Conservation (phyloP, 2,888 invertebrate species). For the Zygogramma bicolorata region DNA sequence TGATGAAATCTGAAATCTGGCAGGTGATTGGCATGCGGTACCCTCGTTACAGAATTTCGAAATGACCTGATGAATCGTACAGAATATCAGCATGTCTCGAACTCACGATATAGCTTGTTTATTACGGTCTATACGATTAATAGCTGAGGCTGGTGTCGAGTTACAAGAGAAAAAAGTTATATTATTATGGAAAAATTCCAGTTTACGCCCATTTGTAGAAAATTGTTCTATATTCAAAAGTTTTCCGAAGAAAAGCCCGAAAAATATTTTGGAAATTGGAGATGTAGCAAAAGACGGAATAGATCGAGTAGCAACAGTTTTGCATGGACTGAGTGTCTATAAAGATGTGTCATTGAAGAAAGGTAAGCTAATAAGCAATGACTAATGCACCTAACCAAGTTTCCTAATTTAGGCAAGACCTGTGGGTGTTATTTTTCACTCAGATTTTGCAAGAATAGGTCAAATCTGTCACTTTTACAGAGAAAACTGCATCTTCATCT, state of each 20-base stretch:
- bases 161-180: conserved; percentile 74
- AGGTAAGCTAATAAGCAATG: conserved; percentile 48
- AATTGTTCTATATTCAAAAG: conserved; percentile 46
- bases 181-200: conserved; percentile 78
- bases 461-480: conserved; percentile 1
- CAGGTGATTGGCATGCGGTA: no score
- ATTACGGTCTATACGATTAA: conserved; percentile 77
- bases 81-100: conserved; percentile 68
- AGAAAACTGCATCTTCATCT: background rate
- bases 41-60: background rate
- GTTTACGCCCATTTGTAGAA: conserved; percentile 69
- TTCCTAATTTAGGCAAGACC: conserved; percentile 36
- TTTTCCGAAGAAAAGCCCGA: conserved; percentile 26
- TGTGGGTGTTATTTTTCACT: conserved; percentile 32
- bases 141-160: conserved; percentile 76
- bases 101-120: conserved; percentile 76
- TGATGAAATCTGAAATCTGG: no score
- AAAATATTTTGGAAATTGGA: conserved; percentile 54
- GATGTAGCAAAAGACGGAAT: conserved; percentile 70
- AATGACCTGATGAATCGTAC: background rate
- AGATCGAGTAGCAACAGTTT: conserved; percentile 77
- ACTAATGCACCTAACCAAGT: conserved; percentile 39
- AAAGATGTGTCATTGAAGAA: conserved; percentile 52
- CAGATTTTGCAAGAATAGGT: conserved; percentile 11
- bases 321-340: conserved; percentile 78